phyloP scores from a whole-genome alignment of 64 coral and sea anemone genomes.

The Stylophora pistillata region DNA sequence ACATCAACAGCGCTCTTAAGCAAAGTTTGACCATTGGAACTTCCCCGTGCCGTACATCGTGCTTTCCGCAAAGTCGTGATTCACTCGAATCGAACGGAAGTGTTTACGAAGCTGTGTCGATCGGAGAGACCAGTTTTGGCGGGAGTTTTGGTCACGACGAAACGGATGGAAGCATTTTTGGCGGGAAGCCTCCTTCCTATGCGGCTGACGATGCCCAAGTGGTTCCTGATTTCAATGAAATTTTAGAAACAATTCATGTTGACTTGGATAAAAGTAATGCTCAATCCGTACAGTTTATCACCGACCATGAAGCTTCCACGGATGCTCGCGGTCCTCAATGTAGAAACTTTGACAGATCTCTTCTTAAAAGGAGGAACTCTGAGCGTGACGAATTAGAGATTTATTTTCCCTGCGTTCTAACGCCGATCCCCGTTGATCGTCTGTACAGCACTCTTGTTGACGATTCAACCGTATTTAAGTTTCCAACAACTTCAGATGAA shows the following conservation, averaged over 20 bases:
- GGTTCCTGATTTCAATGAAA: slow-evolving; percentile 28
- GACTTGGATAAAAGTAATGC: not conserved
- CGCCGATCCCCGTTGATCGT: slow-evolving; percentile 22
- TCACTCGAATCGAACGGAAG: slow-evolving; percentile 23
- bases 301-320: not conserved
- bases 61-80: not conserved
- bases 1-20: not conserved
- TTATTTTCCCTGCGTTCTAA: slow-evolving; percentile 39
- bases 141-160: slow-evolving; percentile 21
- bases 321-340: not conserved
- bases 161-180: slow-evolving; percentile 21
- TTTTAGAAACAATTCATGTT: slow-evolving; percentile 13
- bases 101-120: slow-evolving; percentile 14
- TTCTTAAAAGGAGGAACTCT: slow-evolving; percentile 6
- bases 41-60: not conserved
- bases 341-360: not conserved
- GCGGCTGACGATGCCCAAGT: slow-evolving; percentile 23
- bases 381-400: slow-evolving; percentile 36
- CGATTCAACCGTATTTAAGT: slow-evolving; percentile 11
- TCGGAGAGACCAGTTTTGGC: slow-evolving; percentile 18
- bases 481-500: slow-evolving; percentile 11
- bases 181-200: not conserved
- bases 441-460: slow-evolving; percentile 26
- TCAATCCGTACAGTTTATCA: not conserved
- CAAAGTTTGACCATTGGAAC: not conserved